Percentiles rank a stretch among this genome's conserved stretches.
phyloP scores from a whole-genome alignment of 1,140 invertebrate species.

The Oreohelix idahoensis region DNA sequence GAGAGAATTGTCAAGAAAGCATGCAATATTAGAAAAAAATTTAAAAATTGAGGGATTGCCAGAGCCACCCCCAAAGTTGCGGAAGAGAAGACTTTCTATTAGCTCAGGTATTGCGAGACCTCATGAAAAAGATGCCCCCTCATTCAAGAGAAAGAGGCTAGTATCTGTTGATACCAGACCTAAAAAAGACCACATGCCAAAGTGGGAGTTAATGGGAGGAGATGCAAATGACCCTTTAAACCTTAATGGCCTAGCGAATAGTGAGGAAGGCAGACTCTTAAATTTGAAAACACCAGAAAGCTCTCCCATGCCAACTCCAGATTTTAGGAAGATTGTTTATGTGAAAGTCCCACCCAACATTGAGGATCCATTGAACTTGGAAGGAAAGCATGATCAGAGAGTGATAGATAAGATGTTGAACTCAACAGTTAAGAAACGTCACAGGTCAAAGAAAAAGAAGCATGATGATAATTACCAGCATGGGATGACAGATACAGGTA shows the following conservation, averaged over 20 bases:
- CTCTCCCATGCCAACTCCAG: constrained; percentile 89
- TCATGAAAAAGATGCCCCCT: constrained; percentile 31
- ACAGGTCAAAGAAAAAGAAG: constrained; percentile 39
- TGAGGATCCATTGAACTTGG: constrained; percentile 90
- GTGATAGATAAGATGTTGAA: constrained; percentile 33
- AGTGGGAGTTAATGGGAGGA: constrained; percentile 83
- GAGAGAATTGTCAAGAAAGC: constrained; percentile 25
- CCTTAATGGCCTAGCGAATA: constrained; percentile 89
- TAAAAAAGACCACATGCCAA: constrained; percentile 38
- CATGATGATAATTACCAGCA: neutral
- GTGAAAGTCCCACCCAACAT: constrained; percentile 94
- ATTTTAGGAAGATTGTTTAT: constrained; percentile 86
- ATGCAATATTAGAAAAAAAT: constrained; percentile 33
- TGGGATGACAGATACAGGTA: neutral
- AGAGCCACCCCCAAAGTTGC: constrained; percentile 25
- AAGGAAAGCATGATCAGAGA: constrained; percentile 71
- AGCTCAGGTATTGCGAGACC: constrained; percentile 17
- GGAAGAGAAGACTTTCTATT: constrained; percentile 28
- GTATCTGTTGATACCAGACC: constrained; percentile 26
- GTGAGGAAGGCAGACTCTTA: constrained; percentile 84
- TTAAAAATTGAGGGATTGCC: constrained; percentile 39
- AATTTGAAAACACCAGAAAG: constrained; percentile 91
- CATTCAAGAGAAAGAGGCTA: constrained; percentile 29
- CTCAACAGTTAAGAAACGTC: constrained; percentile 37
- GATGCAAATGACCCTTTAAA: constrained; percentile 96